A percentile compares a stretch with the other conserved stretches of the same genome.
These are phyloP conservation scores for Pungitius pungitius DNA, from an alignment of 2,113 vertebrate genomes.

Conservation along the genomic window DNA sequence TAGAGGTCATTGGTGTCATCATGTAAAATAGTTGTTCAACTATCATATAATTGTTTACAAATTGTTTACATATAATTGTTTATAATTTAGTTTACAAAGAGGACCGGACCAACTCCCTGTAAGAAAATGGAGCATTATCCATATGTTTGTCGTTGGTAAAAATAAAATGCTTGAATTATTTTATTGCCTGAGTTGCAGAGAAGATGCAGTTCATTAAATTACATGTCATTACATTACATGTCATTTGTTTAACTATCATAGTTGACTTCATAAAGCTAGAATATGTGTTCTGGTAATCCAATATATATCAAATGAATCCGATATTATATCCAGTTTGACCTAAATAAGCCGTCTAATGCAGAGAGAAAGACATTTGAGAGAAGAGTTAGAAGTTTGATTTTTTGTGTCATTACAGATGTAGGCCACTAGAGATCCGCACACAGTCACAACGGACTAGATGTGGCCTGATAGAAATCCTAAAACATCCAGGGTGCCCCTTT, in stretches of 20 bases:
- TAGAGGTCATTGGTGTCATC: background rate
- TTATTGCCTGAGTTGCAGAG: background rate
- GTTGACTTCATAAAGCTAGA: background rate
- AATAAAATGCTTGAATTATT: background rate
- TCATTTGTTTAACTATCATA: background rate
- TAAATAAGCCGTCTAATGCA: background rate
- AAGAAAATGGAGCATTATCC: background rate
- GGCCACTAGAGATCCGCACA: conserved; percentile 48
- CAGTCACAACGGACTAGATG: background rate
- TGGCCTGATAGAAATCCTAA: background rate
- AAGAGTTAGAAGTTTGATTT: background rate
- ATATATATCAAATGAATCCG: too few relatives aligned
- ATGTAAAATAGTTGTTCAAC: background rate
- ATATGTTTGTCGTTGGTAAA: background rate
- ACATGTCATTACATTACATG: too few relatives aligned
- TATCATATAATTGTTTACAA: background rate
- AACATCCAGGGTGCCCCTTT: background rate
- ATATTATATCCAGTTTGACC: background rate
- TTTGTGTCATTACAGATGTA: background rate
- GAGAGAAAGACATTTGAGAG: background rate
- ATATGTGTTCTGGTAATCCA: background rate
- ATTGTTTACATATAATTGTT: too few relatives aligned
- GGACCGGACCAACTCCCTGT: background rate
- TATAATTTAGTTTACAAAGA: background rate
- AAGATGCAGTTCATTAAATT: background rate